phyloP scores from a whole-genome alignment of 2,888 invertebrate species.

The Lomographa bimaculata region DNA sequence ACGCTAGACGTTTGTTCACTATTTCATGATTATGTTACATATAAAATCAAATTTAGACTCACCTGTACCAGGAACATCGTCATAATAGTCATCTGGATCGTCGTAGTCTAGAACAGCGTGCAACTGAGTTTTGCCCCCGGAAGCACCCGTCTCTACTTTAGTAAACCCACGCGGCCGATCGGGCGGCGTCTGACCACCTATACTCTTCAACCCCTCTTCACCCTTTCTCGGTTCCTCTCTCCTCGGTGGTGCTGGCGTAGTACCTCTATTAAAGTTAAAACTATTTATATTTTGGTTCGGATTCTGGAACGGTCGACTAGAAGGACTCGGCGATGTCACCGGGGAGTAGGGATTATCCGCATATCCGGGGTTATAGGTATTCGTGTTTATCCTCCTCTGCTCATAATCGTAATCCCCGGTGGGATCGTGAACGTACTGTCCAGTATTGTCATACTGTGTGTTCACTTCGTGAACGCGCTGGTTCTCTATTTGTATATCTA shows the following conservation, averaged over 20 bases:
- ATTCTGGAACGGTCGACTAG: slow-evolving; percentile 74
- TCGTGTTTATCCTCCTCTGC: slow-evolving; percentile 61
- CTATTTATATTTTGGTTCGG: slow-evolving; percentile 67
- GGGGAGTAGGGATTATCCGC: slow-evolving; percentile 65
- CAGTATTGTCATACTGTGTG: slow-evolving; percentile 65
- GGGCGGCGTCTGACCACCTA: slow-evolving; percentile 61
- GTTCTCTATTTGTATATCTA: slow-evolving; percentile 66
- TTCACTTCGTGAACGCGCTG: slow-evolving; percentile 68
- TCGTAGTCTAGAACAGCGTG: slow-evolving; percentile 89
- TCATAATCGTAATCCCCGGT: slow-evolving; percentile 77
- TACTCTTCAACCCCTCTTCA: slow-evolving; percentile 54
- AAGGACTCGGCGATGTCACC: slow-evolving; percentile 57
- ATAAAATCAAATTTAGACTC: no score
- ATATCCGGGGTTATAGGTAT: slow-evolving; percentile 63
- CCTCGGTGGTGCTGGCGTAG: slow-evolving; percentile 49
- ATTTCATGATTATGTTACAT: no score
- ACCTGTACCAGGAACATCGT: slow-evolving; percentile 83
- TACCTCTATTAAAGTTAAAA: slow-evolving; percentile 58
- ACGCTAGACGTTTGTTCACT: no score
- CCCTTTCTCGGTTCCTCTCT: no score
- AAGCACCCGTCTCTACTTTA: slow-evolving; percentile 83
- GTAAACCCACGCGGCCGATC: slow-evolving; percentile 86
- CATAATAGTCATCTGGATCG: slow-evolving; percentile 83
- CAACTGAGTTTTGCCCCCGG: slow-evolving; percentile 85
- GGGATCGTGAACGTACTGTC: slow-evolving; percentile 74